Conservation (phyloP, 2,113 vertebrate genomes). For the Lepisosteus osseus region DNA sequence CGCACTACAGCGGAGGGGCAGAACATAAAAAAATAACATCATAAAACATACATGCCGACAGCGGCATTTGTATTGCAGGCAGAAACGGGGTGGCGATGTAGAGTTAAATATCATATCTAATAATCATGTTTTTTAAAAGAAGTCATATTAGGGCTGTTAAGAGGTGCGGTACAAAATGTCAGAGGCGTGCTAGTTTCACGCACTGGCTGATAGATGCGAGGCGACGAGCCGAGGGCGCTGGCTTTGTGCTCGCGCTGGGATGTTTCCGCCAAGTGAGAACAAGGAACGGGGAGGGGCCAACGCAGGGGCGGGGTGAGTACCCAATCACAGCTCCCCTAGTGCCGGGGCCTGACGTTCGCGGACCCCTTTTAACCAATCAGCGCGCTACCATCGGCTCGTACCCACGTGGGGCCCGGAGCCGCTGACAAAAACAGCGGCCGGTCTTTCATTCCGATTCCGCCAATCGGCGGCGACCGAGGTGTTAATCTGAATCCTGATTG, state of each 20-base stretch:
- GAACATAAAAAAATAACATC: slow-evolving; percentile 34
- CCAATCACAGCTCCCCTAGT: slow-evolving; percentile 44
- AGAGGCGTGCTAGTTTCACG: slow-evolving; percentile 50
- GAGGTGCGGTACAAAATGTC: slow-evolving; percentile 51
- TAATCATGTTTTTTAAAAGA: slow-evolving; percentile 50
- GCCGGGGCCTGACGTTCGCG: slow-evolving; percentile 30
- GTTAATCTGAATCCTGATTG: slow-evolving; percentile 68
- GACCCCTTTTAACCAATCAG: slow-evolving; percentile 39
- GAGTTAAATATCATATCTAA: slow-evolving; percentile 54
- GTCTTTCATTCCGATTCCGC: slow-evolving; percentile 32
- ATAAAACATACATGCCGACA: slow-evolving; percentile 31
- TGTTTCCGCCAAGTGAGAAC: slow-evolving; percentile 64
- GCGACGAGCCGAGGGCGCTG: slow-evolving; percentile 44
- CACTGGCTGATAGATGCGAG: slow-evolving; percentile 51
- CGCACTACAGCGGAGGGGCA: slow-evolving; percentile 11
- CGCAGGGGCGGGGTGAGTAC: background rate
- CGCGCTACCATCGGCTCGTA: background rate
- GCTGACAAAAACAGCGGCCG: slow-evolving; percentile 36
- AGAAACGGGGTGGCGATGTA: slow-evolving; percentile 20
- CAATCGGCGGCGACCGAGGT: slow-evolving; percentile 56
- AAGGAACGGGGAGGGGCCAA: slow-evolving; percentile 34
- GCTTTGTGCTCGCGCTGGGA: slow-evolving; percentile 49
- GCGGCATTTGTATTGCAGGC: slow-evolving; percentile 20
- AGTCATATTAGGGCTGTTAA: slow-evolving; percentile 54
- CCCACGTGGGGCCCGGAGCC: slow-evolving; percentile 64